Base-by-base conservation (phyloP, 1,140 invertebrate genomes). In the Drosophila sp. region DNA sequence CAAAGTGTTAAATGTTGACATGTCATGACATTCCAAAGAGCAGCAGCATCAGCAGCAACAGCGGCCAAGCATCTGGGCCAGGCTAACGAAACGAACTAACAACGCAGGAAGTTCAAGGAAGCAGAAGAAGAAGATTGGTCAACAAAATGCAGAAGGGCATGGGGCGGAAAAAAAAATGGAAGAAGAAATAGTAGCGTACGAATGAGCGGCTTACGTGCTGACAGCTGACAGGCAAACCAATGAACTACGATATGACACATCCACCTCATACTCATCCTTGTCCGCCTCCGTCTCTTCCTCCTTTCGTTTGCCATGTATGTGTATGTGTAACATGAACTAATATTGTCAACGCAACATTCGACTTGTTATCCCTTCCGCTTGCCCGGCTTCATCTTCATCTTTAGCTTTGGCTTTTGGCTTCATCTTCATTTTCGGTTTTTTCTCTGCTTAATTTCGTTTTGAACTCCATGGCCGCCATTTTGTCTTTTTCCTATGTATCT, bases 1-100 rank as follows among this genome's bases (percentile, higher is more conserved):
- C 77, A 76, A 72, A 87, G 84, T 87, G 84, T 89, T 87, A 87
- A 87, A 87, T 83, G 85, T 89, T 89, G 84, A 90, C 84, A 87
- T 87, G 84, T 87, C 84, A 80, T 87, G 84, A 84, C 84, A 87
- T 89, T 80, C 76, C 84, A 89, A 61, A 72, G 84, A 83, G 80
- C 69, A 55, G 60, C 44, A 33, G 35, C 11, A 38, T 7, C 35
- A 38, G 17, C 17, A 17, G 17, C 17, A 17, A 35, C 33, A 38
- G 35, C 10, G 68, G 32, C 66, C 57, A 60, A 66, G 75, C 80
- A 76, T 68, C 72, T 73, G 75, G 66, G 67, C 50, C 64, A 44
- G 69, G 50, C 65, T 47, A 58, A 61, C 41, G 62, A 67, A 81
- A 50, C 44, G 44, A 50, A 50, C 44, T 50, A 50, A 50, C 44